These are phyloP conservation scores for Galerucella calmariensis DNA, from an alignment of 2,888 invertebrate species.

Conservation along the genomic window DNA sequence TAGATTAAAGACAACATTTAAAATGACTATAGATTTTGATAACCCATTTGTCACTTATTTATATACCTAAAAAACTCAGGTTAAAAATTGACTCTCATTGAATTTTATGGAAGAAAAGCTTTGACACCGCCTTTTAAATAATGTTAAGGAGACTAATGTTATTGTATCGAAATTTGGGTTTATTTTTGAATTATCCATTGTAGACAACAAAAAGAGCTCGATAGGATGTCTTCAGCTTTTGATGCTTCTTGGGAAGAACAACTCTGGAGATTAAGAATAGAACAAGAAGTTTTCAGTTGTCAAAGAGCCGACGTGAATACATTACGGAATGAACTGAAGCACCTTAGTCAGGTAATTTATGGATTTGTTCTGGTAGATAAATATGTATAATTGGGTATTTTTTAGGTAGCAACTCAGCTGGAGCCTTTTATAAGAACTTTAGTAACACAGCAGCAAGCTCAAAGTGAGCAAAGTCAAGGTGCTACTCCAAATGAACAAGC, in stretches of 20 bases:
- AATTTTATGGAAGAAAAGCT: too few relatives aligned
- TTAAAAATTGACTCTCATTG: too few relatives aligned
- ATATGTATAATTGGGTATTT: slow-evolving; percentile 7
- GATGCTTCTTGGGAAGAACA: slow-evolving; percentile 80
- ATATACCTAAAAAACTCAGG: too few relatives aligned
- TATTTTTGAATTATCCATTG: not conserved
- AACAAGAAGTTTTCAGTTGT: slow-evolving; percentile 71
- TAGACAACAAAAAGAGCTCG: slow-evolving; percentile 71
- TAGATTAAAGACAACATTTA: too few relatives aligned
- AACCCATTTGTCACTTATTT: too few relatives aligned
- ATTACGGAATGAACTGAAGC: slow-evolving; percentile 74
- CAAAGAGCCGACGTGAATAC: slow-evolving; percentile 75
- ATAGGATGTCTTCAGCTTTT: slow-evolving; percentile 70
- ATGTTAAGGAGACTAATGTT: too few relatives aligned
- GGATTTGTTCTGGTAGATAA: not conserved
- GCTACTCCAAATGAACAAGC: slow-evolving; percentile 58
- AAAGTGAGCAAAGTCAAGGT: slow-evolving; percentile 51
- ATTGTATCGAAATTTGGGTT: not conserved
- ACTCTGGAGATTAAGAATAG: slow-evolving; percentile 75
- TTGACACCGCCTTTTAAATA: too few relatives aligned
- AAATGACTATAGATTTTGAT: too few relatives aligned
- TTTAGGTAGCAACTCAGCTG: slow-evolving; percentile 70
- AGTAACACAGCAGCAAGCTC: slow-evolving; percentile 62
- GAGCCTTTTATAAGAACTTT: slow-evolving; percentile 74
- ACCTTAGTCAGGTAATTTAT: slow-evolving; percentile 65